Evolutionary conservation across 2,113 vertebrate genomes (phyloP), one percentile per base, ranked within the genome.

Genomic region (Nanorana parkeri): DNA sequence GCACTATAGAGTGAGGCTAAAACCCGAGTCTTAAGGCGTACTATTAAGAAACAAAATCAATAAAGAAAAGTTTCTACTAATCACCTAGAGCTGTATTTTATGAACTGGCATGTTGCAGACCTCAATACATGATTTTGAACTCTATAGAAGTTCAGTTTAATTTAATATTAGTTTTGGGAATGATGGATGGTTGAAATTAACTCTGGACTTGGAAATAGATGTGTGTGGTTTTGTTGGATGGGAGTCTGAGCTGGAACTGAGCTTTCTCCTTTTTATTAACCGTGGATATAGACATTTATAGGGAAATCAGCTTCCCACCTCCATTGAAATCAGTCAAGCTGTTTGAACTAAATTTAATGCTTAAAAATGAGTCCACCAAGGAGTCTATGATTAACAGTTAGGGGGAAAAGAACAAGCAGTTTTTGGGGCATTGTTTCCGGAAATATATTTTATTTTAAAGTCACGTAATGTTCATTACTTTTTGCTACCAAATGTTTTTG

Each of bases 141-240:
- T 81, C 71, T 75, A 63, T 29, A 81, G 80, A 74, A 81, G 80
- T 81, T 81, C 80, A 81, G 60, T 74, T 71, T 32, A 67, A 60
- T 81, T 81, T 65, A 73, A 81, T 81, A 81, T 81, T 75, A 67
- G 69, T 66, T 81, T 75, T 61, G 29, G 69, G 58, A 74, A 81
- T 74, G 80, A 81, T 81, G 80, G 80, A 81, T 81, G 72, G 80
- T 74, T 75, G 80, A 81, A 81, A 81, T 81, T 74, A 81, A 81
- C 69, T 81, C 51, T 17, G 80, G 69, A 58, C 71, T 81, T 74
- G 80, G 47, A 81, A 81, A 81, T 75, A 81, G 63, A 75, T 75
- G 80, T 75, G 80, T 74, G 69, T 66, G 69, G 60, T 74, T 69
- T 81, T 65, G 69, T 81, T 60, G 68, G 69, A 65, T 74, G 58